Evolutionary conservation across 2,888 invertebrate species (phyloP).

Genomic region (Nomada flava): DNA sequence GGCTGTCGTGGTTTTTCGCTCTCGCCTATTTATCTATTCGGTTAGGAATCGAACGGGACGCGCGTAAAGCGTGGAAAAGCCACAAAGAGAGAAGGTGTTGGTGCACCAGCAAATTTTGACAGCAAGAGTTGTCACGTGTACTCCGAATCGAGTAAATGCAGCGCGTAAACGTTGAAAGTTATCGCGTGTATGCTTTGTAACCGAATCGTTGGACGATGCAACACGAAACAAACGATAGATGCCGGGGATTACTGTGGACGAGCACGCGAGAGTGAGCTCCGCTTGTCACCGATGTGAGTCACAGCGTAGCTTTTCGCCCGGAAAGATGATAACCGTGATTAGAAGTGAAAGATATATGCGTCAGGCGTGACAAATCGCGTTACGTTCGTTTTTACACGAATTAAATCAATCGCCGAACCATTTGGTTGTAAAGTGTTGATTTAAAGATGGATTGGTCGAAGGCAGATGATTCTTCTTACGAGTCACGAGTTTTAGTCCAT

Average conservation of each 20-base stretch:
- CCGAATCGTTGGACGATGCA: constrained; percentile 9
- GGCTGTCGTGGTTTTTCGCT: constrained; percentile 33
- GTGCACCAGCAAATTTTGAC: background rate
- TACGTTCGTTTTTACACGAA: background rate
- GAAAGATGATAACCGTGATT: constrained; percentile 39
- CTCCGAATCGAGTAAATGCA: background rate
- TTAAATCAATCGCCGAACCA: background rate
- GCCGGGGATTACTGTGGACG: constrained; percentile 20
- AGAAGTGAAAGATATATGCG: constrained; percentile 26
- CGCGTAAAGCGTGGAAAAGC: background rate
- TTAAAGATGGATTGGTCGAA: too few species aligned
- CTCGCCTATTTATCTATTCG: constrained; percentile 57
- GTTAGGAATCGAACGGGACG: constrained; percentile 18
- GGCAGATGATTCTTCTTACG: too few species aligned
- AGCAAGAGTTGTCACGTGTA: background rate
- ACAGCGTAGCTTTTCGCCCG: constrained; percentile 7
- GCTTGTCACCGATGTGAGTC: constrained; percentile 24
- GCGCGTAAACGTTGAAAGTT: constrained; percentile 12
- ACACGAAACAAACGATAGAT: constrained; percentile 1
- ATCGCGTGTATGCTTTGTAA: constrained; percentile 21
- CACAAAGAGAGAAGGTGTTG: background rate
- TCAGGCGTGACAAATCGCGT: constrained; percentile 11
- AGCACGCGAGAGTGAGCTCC: constrained; percentile 5
- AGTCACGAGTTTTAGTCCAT: too few species aligned
- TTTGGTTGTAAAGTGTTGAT: too few species aligned